Conservation (phyloP, 2,888 invertebrate genomes). For the Mylabris sibirica region DNA sequence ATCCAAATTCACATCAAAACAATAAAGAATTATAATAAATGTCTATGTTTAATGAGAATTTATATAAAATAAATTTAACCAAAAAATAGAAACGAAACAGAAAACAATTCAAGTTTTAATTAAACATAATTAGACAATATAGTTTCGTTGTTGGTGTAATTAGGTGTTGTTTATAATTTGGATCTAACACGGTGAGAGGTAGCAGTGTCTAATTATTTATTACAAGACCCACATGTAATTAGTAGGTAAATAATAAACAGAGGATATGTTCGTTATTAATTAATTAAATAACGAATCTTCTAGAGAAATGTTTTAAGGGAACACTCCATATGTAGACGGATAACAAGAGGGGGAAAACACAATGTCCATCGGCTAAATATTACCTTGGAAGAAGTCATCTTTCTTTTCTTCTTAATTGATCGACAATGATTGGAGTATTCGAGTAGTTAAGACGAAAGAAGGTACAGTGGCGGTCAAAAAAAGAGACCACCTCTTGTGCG, state of each 20-base stretch:
- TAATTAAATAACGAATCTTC: background rate
- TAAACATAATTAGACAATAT: conserved; percentile 9
- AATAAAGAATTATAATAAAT: background rate
- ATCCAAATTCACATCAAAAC: background rate
- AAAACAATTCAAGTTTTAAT: background rate
- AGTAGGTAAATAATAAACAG: background rate
- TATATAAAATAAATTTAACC: background rate
- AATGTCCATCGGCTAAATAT: too few relatives aligned
- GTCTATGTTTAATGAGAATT: background rate
- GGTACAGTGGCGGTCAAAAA: too few relatives aligned
- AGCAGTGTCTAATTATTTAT: conserved; percentile 7
- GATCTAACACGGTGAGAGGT: background rate
- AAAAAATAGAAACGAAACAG: background rate
- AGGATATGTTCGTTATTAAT: background rate
- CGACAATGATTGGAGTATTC: too few relatives aligned
- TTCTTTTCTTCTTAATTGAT: too few relatives aligned
- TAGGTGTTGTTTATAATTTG: conserved; percentile 1
- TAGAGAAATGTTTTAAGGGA: background rate
- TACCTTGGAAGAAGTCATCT: too few relatives aligned
- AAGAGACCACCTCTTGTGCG: too few relatives aligned
- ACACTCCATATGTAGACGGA: background rate
- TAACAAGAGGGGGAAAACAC: too few relatives aligned
- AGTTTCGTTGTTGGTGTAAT: conserved; percentile 1
- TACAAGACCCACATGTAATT: background rate
- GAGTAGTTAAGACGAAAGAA: too few relatives aligned